phyloP scores from a whole-genome alignment of 2,113 vertebrate genomes.

The Papio anubis region DNA sequence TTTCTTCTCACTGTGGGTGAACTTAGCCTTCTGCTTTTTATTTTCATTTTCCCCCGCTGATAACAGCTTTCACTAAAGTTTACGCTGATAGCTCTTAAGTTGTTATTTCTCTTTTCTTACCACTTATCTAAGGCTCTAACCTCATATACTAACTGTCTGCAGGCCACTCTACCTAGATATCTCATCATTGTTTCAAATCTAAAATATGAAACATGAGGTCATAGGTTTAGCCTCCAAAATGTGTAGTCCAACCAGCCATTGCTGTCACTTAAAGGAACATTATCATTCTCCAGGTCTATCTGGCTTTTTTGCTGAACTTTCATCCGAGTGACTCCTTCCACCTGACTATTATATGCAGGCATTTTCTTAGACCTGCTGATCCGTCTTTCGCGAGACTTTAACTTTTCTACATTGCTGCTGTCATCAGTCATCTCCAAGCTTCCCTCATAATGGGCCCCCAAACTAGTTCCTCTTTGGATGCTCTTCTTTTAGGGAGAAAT shows the following conservation, averaged over 20 bases:
- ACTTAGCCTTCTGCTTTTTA: background rate
- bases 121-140: background rate
- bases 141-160: background rate
- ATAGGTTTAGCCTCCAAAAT: background rate
- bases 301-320: background rate
- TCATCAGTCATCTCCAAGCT: background rate
- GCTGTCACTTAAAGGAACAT: background rate
- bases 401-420: background rate
- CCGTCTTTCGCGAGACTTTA: background rate
- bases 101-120: background rate
- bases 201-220: background rate
- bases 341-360: background rate
- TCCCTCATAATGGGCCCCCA: background rate
- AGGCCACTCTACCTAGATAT: background rate
- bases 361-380: background rate
- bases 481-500: background rate
- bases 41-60: background rate
- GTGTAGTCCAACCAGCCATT: background rate
- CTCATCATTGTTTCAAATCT: background rate
- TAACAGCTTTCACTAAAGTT: background rate
- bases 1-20: background rate
- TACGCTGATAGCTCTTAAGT: background rate
- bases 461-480: background rate
- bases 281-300: background rate
- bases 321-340: background rate